These are phyloP conservation scores for Leptestheria dahalacensis DNA, from an alignment of 1,140 invertebrate genomes.

Conservation along the genomic window DNA sequence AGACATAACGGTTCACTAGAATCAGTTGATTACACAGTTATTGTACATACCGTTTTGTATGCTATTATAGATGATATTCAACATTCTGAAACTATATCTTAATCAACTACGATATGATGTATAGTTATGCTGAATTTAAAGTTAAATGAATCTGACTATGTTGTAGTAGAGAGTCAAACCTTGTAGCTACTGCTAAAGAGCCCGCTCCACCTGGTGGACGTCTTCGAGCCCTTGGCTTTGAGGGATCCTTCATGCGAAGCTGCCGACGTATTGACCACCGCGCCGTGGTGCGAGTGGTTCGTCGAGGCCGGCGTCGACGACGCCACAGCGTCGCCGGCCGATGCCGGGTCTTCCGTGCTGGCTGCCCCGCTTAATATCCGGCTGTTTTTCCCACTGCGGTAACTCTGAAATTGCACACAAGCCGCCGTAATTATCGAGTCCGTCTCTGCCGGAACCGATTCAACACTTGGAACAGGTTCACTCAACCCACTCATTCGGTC, in stretches of 20 bases:
- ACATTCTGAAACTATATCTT: background rate
- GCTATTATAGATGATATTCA: too few relatives aligned
- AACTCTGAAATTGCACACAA: too few relatives aligned
- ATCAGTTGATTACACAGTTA: too few relatives aligned
- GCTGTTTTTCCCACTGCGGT: slow-evolving; percentile 32
- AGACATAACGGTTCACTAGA: too few relatives aligned
- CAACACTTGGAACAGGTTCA: too few relatives aligned
- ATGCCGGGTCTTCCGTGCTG: slow-evolving; percentile 40
- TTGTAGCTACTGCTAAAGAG: slow-evolving; percentile 45
- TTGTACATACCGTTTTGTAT: too few relatives aligned
- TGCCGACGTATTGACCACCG: background rate
- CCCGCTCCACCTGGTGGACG: slow-evolving; percentile 39
- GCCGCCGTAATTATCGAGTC: too few relatives aligned
- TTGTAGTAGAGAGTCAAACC: slow-evolving; percentile 20
- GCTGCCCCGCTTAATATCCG: slow-evolving; percentile 40
- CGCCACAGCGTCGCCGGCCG: slow-evolving; percentile 25
- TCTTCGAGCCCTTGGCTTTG: slow-evolving; percentile 36
- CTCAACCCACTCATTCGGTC: too few relatives aligned
- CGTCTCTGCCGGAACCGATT: too few relatives aligned
- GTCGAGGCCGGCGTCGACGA: slow-evolving; percentile 22
- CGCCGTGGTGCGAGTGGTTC: background rate
- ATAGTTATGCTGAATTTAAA: background rate
- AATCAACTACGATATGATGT: background rate
- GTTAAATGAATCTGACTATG: too few relatives aligned
- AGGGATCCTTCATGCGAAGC: slow-evolving; percentile 28